A percentile compares a stretch with the other conserved stretches of the same genome.
These are phyloP conservation scores for Chrysogorgia sp. DNA, from an alignment of 92 coral and sea anemone species.

Conservation along the genomic window DNA sequence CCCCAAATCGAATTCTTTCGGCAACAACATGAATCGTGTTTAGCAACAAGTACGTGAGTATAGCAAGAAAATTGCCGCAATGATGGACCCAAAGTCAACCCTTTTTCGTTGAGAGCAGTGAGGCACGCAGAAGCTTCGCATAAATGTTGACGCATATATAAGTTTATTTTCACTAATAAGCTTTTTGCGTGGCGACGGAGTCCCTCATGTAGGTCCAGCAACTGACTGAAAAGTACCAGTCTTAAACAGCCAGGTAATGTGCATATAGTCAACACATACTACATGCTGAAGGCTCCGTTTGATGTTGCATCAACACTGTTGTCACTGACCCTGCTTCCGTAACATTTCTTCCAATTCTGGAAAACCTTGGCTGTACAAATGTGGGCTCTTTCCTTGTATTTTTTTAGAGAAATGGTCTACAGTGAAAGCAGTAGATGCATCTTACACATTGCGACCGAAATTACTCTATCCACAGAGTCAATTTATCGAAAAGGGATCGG, in stretches of 20 bases:
- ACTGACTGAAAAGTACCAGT: slow-evolving; percentile 26
- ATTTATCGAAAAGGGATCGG: slow-evolving; percentile 22
- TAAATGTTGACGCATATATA: slow-evolving; percentile 16
- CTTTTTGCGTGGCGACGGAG: slow-evolving; percentile 1
- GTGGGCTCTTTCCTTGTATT: slow-evolving; percentile 16
- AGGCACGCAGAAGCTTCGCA: slow-evolving; percentile 3
- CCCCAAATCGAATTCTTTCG: slow-evolving; percentile 18
- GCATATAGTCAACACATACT: slow-evolving; percentile 12
- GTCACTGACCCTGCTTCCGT: slow-evolving; percentile 7
- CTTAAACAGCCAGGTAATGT: slow-evolving; percentile 22
- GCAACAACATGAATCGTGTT: slow-evolving; percentile 20
- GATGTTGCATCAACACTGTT: slow-evolving; percentile 27
- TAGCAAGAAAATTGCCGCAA: slow-evolving; percentile 30
- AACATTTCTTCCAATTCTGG: slow-evolving; percentile 25
- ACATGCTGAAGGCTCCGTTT: slow-evolving; percentile 29
- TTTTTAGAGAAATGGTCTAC: slow-evolving; percentile 8
- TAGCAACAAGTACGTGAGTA: slow-evolving; percentile 16
- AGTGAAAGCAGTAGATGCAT: slow-evolving; percentile 23
- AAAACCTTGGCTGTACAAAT: slow-evolving; percentile 34
- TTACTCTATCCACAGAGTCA: slow-evolving; percentile 2
- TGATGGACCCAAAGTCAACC: slow-evolving; percentile 7
- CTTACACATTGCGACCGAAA: slow-evolving; percentile 9
- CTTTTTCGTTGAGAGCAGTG: slow-evolving; percentile 1
- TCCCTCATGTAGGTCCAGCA: slow-evolving; percentile 33
- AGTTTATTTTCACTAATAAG: neutral